A percentile compares a stretch with the other conserved stretches of the same genome.
Evolutionary conservation across 2,888 invertebrate genomes (phyloP).

Genomic region (Eupithecia subfuscata): DNA sequence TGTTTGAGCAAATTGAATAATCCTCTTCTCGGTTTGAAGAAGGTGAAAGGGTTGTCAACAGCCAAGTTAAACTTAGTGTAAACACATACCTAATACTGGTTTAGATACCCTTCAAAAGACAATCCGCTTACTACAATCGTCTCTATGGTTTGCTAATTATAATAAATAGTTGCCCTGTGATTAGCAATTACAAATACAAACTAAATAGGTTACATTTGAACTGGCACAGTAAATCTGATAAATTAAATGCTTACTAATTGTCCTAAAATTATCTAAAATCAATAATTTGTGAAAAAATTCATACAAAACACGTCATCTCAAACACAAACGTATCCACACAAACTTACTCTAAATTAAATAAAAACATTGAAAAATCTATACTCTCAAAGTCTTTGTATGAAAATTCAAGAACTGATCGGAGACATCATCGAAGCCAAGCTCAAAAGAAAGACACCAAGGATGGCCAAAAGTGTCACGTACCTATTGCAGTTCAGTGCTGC

Average conservation of each 20-base stretch:
- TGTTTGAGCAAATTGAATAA: background rate
- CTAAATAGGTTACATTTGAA: background rate
- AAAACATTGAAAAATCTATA: slow-evolving; percentile 30
- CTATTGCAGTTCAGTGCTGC: background rate
- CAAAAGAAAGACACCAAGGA: background rate
- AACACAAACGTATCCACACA: background rate
- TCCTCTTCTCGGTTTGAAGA: background rate
- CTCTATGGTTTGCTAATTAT: background rate
- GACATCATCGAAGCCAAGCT: no score
- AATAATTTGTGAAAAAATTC: slow-evolving; percentile 2
- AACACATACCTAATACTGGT: background rate
- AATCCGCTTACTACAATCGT: background rate
- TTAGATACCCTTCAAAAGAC: background rate
- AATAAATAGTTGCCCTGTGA: background rate
- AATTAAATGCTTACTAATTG: background rate
- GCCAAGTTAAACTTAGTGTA: background rate
- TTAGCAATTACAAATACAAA: background rate
- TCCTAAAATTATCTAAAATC: background rate
- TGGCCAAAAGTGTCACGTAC: background rate
- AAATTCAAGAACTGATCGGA: background rate
- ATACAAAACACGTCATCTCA: slow-evolving; percentile 1
- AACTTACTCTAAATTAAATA: slow-evolving; percentile 7
- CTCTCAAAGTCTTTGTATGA: slow-evolving; percentile 34
- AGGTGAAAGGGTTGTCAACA: background rate
- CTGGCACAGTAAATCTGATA: background rate